Evolutionary conservation across 2,113 vertebrate species (phyloP).

Genomic region (Psilopsiagon aymara): DNA sequence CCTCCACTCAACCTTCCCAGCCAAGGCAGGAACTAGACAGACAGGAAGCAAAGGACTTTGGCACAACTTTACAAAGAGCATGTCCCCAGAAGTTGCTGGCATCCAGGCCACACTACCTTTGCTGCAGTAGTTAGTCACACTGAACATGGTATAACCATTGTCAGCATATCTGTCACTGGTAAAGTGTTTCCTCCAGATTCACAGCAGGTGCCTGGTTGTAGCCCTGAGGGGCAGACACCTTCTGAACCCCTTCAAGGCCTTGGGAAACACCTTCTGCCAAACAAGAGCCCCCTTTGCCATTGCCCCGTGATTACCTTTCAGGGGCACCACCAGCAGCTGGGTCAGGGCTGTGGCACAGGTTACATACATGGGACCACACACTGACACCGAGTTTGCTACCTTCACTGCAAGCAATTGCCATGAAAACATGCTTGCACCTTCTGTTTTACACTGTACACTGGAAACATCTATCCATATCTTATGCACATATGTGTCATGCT

Average conservation of each 20-base stretch:
- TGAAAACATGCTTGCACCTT: not conserved
- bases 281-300: not conserved
- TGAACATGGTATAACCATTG: not conserved
- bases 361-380: rapidly evolving
- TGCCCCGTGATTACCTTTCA: not conserved
- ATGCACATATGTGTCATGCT: rapidly evolving
- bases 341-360: rapidly evolving
- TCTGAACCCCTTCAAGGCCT: not conserved
- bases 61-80: not conserved
- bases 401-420: not conserved
- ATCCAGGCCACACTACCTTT: not conserved
- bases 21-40: not conserved
- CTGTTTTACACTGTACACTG: not conserved
- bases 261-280: not conserved
- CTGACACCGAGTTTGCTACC: not conserved
- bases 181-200: not conserved
- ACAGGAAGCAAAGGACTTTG: not conserved
- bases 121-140: not conserved
- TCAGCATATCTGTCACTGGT: not conserved
- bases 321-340: not conserved
- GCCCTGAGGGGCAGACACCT: not conserved
- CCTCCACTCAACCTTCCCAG: not conserved
- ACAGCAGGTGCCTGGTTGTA: not conserved
- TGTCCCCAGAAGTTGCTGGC: not conserved
- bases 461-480: not conserved